Evolutionary conservation across 2,888 invertebrate genomes (phyloP).

Genomic region (Esperia sulphurella): DNA sequence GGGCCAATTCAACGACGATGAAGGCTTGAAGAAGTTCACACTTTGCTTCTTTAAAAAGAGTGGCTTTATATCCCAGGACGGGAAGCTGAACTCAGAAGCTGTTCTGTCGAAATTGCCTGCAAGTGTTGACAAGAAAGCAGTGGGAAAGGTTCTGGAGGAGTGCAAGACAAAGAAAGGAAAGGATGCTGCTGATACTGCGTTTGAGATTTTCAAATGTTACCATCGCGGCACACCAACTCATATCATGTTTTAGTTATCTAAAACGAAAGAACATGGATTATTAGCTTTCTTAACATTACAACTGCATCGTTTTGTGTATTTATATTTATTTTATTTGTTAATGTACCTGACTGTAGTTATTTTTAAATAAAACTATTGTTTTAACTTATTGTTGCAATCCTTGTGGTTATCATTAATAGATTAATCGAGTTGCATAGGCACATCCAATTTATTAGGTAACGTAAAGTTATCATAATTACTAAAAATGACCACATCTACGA

Average conservation of each 20-base stretch:
- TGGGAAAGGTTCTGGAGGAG: constrained; percentile 51
- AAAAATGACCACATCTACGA: no score
- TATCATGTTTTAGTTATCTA: constrained; percentile 20
- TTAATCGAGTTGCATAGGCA: no score
- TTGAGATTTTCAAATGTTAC: constrained; percentile 66
- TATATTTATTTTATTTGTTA: no score
- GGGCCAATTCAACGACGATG: constrained; percentile 59
- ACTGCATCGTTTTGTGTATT: no score
- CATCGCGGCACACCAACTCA: constrained; percentile 54
- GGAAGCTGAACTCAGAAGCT: constrained; percentile 59
- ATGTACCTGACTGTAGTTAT: no score
- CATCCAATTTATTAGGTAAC: no score
- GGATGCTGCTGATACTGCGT: constrained; percentile 56
- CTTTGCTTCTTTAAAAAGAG: constrained; percentile 70
- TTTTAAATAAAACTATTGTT: no score
- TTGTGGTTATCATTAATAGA: no score
- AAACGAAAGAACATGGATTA: no score
- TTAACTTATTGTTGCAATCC: no score
- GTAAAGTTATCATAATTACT: no score
- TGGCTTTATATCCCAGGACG: constrained; percentile 46
- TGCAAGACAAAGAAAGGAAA: constrained; percentile 60
- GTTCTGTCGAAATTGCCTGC: constrained; percentile 57
- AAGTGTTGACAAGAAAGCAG: constrained; percentile 51
- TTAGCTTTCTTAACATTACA: no score
- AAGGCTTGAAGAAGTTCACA: constrained; percentile 60